Evolutionary conservation across 2,797 vertebrate species (phyloP).

Genomic region (Chaetodon trifasciatus): DNA sequence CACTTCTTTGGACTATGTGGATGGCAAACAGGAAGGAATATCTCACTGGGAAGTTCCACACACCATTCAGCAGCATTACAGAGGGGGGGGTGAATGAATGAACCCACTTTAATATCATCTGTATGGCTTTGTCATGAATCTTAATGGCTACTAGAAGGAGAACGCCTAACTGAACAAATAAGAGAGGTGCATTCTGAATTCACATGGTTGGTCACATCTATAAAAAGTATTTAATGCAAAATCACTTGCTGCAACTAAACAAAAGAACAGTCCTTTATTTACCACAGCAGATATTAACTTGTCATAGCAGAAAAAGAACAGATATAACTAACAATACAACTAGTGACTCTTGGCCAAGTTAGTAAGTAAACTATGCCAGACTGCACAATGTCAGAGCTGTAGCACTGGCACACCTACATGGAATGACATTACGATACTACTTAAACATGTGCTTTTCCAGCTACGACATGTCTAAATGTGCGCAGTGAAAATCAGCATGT

Average conservation of each 20-base stretch:
- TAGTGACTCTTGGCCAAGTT: neutral
- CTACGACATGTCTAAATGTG: neutral
- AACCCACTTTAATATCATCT: neutral
- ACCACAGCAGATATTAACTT: neutral
- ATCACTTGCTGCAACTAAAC: neutral
- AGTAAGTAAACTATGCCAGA: neutral
- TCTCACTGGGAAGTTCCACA: slow-evolving; percentile 8
- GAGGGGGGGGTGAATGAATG: slow-evolving; percentile 16
- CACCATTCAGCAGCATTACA: slow-evolving; percentile 37
- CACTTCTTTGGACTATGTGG: slow-evolving; percentile 32
- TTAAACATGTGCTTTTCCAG: neutral
- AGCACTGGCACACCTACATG: neutral
- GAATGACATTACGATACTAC: neutral
- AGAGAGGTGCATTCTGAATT: neutral
- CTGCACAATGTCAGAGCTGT: neutral
- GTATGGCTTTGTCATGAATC: slow-evolving; percentile 11
- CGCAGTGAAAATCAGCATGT: neutral
- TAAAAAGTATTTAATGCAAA: neutral
- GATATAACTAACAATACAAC: neutral
- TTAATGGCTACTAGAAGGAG: slow-evolving; percentile 50
- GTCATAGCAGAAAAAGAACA: neutral
- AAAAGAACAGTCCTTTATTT: neutral
- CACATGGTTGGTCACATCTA: neutral
- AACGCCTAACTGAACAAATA: neutral
- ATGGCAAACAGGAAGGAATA: slow-evolving; percentile 15